Base-by-base conservation (phyloP, 2,888 invertebrate genomes). In the Eristalinus sepulchralis region DNA sequence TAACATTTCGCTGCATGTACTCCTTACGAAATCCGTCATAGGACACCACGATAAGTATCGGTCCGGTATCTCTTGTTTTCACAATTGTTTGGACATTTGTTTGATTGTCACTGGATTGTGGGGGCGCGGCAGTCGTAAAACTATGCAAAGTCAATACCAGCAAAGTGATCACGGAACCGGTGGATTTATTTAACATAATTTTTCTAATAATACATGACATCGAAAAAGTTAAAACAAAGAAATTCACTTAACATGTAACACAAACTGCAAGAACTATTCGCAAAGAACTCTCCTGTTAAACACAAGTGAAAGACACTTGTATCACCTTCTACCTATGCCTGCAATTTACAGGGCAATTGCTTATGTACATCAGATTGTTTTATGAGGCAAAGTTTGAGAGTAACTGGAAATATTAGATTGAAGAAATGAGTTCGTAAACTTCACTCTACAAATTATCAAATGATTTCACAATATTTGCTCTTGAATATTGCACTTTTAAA, bases 1-100 rank as follows among this genome's bases (percentile, higher is more conserved):
- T 94, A 0, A 93, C 88, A 88, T 94, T 93, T 88, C 94, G 93
- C 1, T 94, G 90, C 75, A 96, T 93, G 89, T 95, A 96, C 90
- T 96, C 95, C 90, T 95, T 94, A 84, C 95, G 93, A 90, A 96
- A 96, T 22, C 95, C 96, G 93, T 96, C 96, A 89, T 95, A 95
- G 0, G 96, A 96, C 0, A 89, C 53, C 5, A 89, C 27, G 1
- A 89, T 17, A 17, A 89, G 64, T 24, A 88, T 73, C 1, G 68
- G 84, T 13, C 55, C 71, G 53, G 73, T 33, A 0, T 34, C 10
- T 9, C 6, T 11, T 33, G 59, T 22, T 27, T 27, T 27, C 27
- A 27, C 27, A 5, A 27, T 66, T 53, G n/a, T 34, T 64, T 4
- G 20, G n/a, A 17, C 5, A 13, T 8, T 11, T 31, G 34, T 60